Evolutionary conservation across 2,888 invertebrate species (phyloP).

Genomic region (Esperia sulphurella): DNA sequence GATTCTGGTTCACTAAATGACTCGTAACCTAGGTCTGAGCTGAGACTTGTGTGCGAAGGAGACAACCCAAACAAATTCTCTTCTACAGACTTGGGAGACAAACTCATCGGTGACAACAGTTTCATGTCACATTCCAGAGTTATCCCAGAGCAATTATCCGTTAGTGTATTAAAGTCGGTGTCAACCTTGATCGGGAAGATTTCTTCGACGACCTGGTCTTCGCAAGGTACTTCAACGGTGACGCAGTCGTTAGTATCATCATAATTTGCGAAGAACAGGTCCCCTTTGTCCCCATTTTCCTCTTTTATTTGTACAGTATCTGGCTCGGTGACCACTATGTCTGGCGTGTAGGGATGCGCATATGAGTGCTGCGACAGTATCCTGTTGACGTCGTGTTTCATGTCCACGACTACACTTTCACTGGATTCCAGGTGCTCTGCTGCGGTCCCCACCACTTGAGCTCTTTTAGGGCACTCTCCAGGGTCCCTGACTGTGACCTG

Average conservation of each 20-base stretch:
- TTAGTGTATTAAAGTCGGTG: conserved; percentile 45
- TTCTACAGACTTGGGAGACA: conserved; percentile 53
- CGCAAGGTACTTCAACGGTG: conserved; percentile 84
- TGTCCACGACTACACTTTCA: conserved; percentile 78
- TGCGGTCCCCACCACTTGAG: conserved; percentile 93
- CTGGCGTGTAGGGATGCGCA: conserved; percentile 67
- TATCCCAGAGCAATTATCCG: conserved; percentile 42
- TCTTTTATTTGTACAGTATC: conserved; percentile 44
- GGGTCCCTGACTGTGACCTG: conserved; percentile 57
- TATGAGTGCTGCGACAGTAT: conserved; percentile 75
- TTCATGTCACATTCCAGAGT: conserved; percentile 62
- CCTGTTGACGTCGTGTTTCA: conserved; percentile 64
- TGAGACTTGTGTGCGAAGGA: conserved; percentile 62
- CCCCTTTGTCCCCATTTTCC: conserved; percentile 68
- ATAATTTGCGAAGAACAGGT: conserved; percentile 85
- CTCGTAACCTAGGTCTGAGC: conserved; percentile 71
- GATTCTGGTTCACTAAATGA: conserved; percentile 70
- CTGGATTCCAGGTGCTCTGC: conserved; percentile 91
- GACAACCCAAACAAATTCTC: conserved; percentile 58
- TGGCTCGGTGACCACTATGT: conserved; percentile 25
- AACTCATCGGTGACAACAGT: conserved; percentile 65
- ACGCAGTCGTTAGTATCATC: conserved; percentile 86
- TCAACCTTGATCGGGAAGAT: conserved; percentile 40
- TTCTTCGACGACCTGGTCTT: conserved; percentile 70
- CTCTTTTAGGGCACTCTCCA: conserved; percentile 70